Base-by-base conservation (phyloP, 1,140 invertebrate genomes). In the Brevipalpus yothersi region DNA sequence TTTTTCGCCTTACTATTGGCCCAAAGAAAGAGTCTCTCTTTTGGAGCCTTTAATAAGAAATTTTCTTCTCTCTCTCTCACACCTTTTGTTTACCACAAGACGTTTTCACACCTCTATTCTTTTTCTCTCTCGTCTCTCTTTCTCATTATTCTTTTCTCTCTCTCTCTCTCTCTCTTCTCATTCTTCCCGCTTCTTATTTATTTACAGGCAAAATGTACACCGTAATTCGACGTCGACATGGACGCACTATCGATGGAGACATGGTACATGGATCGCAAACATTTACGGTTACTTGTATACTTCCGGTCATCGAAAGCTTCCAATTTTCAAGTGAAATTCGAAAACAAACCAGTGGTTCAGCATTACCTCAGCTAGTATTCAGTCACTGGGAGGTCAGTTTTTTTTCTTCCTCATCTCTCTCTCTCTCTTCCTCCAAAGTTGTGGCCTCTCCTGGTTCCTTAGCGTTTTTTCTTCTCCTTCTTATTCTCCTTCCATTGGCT, bases 221-320 rank as follows among this genome's bases (percentile, higher is more conserved):
- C 0, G 88, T 92, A 4, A 77, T 99, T 63, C 83, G 82, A 4
- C 80, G 82, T 62, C 76, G 92, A 47, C 82, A 88, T 67, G 94
- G 93, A 5, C 80, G 86, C 53, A 80, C 97, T 5, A 69, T 96
- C 1, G 79, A 81, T 41, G 87, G 89, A 55, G 91, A 96, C 65
- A 80, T 90, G 71, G 81, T 83, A 58, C 82, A 91, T 67, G 85
- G 87, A 53, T 82, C 80, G 21, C 82, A 85, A 42, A 83, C 82
- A 54, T 98, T 96, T 74, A 78, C 81, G 56, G 85, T 98, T 4
- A 78, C 78, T 53, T 89, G 92, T 1, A 78, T 82, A 58, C 73
- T 99, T 62, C 94, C 94, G 0, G 89, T 97, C 31, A 81, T 92
- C 11, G 93, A 98, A 72, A 96, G 91, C 71, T 94, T 96, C 74